A percentile compares a stretch with the other conserved stretches of the same genome.
phyloP scores from a whole-genome alignment of 2,888 invertebrate species.

The Drosophila aldrichi region DNA sequence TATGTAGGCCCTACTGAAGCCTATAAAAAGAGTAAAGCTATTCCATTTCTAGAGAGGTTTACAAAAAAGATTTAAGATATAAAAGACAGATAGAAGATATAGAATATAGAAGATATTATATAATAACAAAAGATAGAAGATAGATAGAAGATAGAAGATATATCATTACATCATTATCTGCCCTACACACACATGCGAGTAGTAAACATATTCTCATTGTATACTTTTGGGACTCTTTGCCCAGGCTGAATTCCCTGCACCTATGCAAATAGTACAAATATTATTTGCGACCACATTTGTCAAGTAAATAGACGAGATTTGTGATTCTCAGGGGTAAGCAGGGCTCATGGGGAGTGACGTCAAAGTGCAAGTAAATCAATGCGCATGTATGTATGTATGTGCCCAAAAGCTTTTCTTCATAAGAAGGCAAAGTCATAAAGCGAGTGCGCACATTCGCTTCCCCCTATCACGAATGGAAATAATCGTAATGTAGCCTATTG shows the following conservation, averaged over 20 bases:
- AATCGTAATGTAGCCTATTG: conserved; percentile 18
- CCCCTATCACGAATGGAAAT: conserved; percentile 16
- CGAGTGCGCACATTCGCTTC: conserved; percentile 26
- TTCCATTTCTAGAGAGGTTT: background rate
- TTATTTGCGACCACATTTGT: background rate
- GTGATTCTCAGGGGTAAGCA: conserved; percentile 8
- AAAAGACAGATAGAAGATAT: background rate
- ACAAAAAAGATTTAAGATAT: background rate
- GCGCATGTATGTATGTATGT: background rate
- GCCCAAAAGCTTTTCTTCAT: conserved; percentile 3
- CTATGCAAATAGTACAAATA: background rate
- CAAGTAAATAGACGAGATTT: conserved; percentile 5
- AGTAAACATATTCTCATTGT: conserved; percentile 7
- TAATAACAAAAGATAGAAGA: background rate
- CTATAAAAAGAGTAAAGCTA: background rate
- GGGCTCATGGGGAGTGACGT: conserved; percentile 35
- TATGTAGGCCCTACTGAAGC: background rate
- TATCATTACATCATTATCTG: background rate
- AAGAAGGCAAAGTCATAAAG: conserved; percentile 22
- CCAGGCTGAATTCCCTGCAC: background rate
- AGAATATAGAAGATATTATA: background rate
- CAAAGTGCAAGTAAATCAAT: conserved; percentile 36
- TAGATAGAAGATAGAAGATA: background rate
- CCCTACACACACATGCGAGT: too few relatives aligned
- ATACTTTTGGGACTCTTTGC: conserved; percentile 34